Conservation (phyloP, 2,113 vertebrate species). For the Notarius quadriscutis region DNA sequence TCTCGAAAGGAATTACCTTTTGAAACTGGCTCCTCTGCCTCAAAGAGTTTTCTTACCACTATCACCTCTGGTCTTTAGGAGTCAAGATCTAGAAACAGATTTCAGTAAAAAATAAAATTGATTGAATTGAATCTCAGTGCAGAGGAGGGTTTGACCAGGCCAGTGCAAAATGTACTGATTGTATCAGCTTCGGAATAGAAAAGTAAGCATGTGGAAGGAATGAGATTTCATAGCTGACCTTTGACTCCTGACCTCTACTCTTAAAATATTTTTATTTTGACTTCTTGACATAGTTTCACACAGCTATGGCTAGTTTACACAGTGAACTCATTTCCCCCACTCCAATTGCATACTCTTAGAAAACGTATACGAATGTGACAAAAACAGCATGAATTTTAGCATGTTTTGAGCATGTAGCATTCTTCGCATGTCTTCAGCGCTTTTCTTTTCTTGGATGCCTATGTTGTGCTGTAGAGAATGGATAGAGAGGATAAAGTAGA, state of each 20-base stretch:
- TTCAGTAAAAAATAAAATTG: not conserved
- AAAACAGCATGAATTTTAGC: not conserved
- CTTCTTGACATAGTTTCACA: conserved; percentile 31
- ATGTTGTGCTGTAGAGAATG: conserved; percentile 23
- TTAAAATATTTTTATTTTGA: conserved; percentile 44
- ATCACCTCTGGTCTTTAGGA: not conserved
- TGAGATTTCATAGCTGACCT: conserved; percentile 41
- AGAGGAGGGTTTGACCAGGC: not conserved
- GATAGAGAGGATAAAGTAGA: conserved; percentile 26
- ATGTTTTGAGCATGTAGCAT: not conserved
- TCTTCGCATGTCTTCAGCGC: not conserved
- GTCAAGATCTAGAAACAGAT: not conserved
- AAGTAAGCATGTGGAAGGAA: conserved; percentile 18
- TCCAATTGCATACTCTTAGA: not conserved
- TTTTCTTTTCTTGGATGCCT: conserved; percentile 7
- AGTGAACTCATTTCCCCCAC: not conserved
- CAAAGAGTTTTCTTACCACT: not conserved
- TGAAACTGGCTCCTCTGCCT: not conserved
- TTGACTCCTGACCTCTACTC: conserved; percentile 33
- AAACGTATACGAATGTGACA: not conserved
- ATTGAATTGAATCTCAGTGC: not conserved
- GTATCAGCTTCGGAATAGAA: not conserved
- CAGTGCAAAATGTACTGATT: not conserved
- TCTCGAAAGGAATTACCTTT: not conserved
- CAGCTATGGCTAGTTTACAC: conserved; percentile 4